Evolutionary conservation across 2,797 vertebrate genomes (phyloP).

Genomic region (Phataginus tricuspis): DNA sequence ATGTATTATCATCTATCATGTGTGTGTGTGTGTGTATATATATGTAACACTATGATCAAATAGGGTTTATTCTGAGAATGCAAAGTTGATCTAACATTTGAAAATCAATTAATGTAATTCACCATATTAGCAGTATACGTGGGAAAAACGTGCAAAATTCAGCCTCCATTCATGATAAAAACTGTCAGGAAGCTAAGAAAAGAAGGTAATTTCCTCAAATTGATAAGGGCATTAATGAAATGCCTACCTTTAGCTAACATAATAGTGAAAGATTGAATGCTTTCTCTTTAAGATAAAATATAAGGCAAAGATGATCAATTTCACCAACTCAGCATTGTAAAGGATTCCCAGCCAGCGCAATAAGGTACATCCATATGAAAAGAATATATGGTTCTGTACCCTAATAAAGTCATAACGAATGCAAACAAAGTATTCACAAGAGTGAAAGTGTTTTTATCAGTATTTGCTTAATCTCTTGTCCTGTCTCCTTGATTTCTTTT

Average conservation of each 20-base stretch:
- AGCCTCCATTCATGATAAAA: not conserved
- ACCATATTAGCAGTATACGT: not conserved
- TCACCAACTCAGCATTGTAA: not conserved
- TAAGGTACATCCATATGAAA: not conserved
- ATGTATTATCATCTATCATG: not conserved
- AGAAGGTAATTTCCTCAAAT: not conserved
- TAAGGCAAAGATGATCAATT: not conserved
- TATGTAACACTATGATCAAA: not conserved
- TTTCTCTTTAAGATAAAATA: not conserved
- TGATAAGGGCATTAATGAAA: not conserved
- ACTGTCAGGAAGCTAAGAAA: not conserved
- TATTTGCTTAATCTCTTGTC: not conserved
- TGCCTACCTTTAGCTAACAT: not conserved
- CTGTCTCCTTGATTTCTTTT: not conserved
- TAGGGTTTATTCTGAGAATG: not conserved
- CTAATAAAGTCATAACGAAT: not conserved
- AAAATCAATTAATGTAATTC: not conserved
- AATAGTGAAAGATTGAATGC: not conserved
- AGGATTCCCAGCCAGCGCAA: not conserved
- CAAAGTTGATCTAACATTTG: not conserved
- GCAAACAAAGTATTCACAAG: not conserved
- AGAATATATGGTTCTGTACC: not conserved
- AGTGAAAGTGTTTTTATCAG: not conserved
- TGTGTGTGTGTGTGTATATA: not conserved
- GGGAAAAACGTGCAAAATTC: not conserved